Conservation (phyloP, 2,797 vertebrate species). For the Parauchenoglanis punctatus region DNA sequence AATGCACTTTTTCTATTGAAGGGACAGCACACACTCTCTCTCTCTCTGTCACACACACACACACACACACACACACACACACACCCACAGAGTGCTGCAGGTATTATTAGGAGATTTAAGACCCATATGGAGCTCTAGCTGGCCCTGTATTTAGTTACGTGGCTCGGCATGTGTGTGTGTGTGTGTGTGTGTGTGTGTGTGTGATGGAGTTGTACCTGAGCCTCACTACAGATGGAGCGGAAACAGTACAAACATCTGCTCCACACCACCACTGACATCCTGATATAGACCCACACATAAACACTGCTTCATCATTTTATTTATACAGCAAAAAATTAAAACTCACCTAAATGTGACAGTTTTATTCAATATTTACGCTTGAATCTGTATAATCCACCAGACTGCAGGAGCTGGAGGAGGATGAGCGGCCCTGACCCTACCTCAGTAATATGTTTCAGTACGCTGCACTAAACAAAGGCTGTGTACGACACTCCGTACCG, state of each 20-base stretch:
- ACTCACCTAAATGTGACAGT: too few species aligned
- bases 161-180: slow-evolving; percentile 48
- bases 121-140: slow-evolving; percentile 63
- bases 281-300: not conserved
- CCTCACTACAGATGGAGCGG: slow-evolving; percentile 68
- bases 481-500: too few species aligned
- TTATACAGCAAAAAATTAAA: not conserved
- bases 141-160: slow-evolving; percentile 76
- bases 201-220: slow-evolving; percentile 58
- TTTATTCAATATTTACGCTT: too few species aligned
- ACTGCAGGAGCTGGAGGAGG: too few species aligned
- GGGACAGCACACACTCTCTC: not conserved
- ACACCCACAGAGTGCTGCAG: slow-evolving; percentile 31
- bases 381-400: too few species aligned
- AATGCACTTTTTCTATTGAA: not conserved
- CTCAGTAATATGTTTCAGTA: too few species aligned
- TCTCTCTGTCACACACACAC: not conserved
- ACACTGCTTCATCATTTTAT: not conserved
- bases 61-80: slow-evolving; percentile 14
- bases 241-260: slow-evolving; percentile 36
- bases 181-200: slow-evolving; percentile 63
- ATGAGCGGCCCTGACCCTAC: too few species aligned
- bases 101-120: slow-evolving; percentile 64
- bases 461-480: too few species aligned
- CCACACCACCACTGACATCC: not conserved